Percentiles rank a stretch among this genome's conserved stretches.
Evolutionary conservation across 2,797 vertebrate species (phyloP).

Genomic region (Argya squamiceps): DNA sequence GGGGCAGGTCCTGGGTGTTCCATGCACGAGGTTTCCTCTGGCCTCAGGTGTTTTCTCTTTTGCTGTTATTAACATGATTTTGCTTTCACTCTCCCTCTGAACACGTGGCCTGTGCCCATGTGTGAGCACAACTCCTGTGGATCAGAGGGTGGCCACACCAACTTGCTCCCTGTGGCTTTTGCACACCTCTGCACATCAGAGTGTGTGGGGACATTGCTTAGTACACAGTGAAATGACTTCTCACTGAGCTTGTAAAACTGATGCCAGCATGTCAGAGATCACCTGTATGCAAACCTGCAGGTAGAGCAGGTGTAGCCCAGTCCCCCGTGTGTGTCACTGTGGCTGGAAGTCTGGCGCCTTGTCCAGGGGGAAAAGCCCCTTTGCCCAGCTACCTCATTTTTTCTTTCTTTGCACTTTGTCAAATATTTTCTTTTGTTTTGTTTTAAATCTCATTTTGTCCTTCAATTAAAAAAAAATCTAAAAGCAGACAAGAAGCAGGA

Average conservation of each 20-base stretch:
- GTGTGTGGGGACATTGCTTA: neutral
- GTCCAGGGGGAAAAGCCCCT: neutral
- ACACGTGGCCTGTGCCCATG: rapidly evolving
- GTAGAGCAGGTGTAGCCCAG: neutral
- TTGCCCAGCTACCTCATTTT: conserved; percentile 69
- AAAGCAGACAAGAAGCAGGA: conserved; percentile 31
- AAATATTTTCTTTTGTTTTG: neutral
- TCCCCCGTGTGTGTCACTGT: neutral
- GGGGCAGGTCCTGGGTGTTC: neutral
- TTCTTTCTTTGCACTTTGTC: conserved; percentile 51
- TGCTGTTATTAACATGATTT: neutral
- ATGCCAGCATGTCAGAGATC: neutral
- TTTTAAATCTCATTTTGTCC: conserved; percentile 26
- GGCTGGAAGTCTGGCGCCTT: neutral
- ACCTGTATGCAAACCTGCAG: neutral
- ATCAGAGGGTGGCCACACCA: neutral
- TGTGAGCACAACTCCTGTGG: neutral
- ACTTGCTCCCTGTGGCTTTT: neutral
- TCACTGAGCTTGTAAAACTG: neutral
- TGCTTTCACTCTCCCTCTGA: neutral
- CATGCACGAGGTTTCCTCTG: rapidly evolving
- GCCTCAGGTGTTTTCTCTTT: neutral
- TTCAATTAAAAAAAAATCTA: conserved; percentile 49
- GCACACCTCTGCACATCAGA: neutral
- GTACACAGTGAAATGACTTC: neutral